Evolutionary conservation across 2,113 vertebrate genomes (phyloP).

Genomic region (Tor tambroides): DNA sequence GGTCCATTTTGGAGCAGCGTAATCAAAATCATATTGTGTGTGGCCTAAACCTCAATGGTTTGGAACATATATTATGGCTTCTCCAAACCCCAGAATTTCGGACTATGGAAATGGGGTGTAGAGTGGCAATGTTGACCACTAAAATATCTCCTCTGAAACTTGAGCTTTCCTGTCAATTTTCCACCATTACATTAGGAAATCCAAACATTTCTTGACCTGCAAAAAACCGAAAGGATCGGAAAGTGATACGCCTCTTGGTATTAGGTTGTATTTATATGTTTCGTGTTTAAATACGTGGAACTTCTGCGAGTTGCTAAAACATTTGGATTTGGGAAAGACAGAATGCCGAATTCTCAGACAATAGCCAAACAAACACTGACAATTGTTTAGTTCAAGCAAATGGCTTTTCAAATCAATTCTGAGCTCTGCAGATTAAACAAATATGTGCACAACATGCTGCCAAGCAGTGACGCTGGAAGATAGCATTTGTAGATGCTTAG

Average conservation of each 20-base stretch:
- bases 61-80: slow-evolving; percentile 57
- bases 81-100: slow-evolving; percentile 58
- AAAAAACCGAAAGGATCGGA: not conserved
- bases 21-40: slow-evolving; percentile 73
- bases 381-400: not conserved
- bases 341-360: too few species aligned
- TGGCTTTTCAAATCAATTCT: not conserved
- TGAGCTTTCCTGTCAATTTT: slow-evolving; percentile 27
- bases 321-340: not conserved
- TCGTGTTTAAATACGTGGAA: slow-evolving; percentile 24
- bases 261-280: slow-evolving; percentile 26
- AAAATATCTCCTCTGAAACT: slow-evolving; percentile 57
- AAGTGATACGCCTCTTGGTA: not conserved
- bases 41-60: slow-evolving; percentile 60
- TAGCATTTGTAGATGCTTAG: not conserved
- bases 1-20: slow-evolving; percentile 66
- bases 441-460: not conserved
- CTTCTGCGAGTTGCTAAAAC: slow-evolving; percentile 17
- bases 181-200: slow-evolving; percentile 41
- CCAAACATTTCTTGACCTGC: slow-evolving; percentile 32
- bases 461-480: not conserved
- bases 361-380: not conserved
- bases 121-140: slow-evolving; percentile 63
- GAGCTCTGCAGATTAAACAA: slow-evolving; percentile 1
- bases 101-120: slow-evolving; percentile 61